Evolutionary conservation across 1,140 invertebrate species (phyloP), one percentile per base, ranked within the genome.

Genomic region (Varroa destructor): DNA sequence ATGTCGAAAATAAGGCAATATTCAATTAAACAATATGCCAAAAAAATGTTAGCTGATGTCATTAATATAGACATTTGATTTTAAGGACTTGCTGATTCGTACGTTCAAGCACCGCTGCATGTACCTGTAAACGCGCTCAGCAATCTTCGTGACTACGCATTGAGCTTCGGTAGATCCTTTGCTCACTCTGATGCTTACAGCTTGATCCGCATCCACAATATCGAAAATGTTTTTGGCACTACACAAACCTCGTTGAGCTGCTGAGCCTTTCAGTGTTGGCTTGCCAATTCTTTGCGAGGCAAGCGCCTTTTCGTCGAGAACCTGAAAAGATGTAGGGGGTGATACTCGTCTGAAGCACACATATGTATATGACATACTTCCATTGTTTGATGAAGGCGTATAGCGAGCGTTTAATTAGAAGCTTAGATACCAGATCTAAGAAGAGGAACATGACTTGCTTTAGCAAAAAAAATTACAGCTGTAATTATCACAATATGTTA

Each of bases 181-280:
- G 46, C 61, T 67, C 61, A 67, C 40, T 8, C 61, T 40, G 10
- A 67, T 67, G 37, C 61, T 67, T 1, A 67, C 61, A 67, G 61
- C 12, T 8, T 67, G 40, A 37, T 67, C 61, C 5, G 46, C 40
- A 67, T 67, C 61, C 1, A 67, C 1, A 40, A 67, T 40, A 14
- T 67, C 61, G 61, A 67, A 67, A 4, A 37, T 14, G 61, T 67
- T 67, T 37, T 40, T 67, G 12, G 40, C 10, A 40, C 46, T 40
- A 40, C 40, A 40, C 5, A 67, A 3, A 12, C 61, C 61, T 43
- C 40, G 40, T 67, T 67, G 61, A 8, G 61, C 61, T 43, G 61
- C 61, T 51, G 46, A 51, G 46, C 46, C 46, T 51, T 51, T 51
- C 8, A 51, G 8, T 51, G 46, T 51, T 3, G 46, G 46, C 40